A percentile compares a stretch with the other conserved stretches of the same genome.
phyloP scores from a whole-genome alignment of 1,140 invertebrate species.

The Brachionus koreanus region DNA sequence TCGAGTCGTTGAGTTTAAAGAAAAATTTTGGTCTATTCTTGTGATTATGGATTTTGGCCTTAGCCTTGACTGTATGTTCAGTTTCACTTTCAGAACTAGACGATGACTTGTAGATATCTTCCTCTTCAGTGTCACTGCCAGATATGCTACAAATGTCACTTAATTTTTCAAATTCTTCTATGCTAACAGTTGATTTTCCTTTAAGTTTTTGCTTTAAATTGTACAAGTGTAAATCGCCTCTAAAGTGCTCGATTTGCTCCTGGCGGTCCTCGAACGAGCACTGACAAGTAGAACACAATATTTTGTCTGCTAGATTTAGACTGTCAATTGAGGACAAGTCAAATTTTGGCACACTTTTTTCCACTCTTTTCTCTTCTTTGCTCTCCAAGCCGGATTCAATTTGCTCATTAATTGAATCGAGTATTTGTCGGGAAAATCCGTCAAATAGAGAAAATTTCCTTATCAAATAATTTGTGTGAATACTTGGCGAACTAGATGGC shows the following conservation, averaged over 20 bases:
- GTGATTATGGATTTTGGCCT: neutral
- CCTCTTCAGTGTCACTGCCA: constrained; percentile 68
- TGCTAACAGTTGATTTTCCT: constrained; percentile 47
- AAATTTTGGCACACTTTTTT: neutral
- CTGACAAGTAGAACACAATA: constrained; percentile 12
- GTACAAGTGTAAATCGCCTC: constrained; percentile 56
- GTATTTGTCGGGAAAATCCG: neutral
- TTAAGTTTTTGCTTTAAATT: constrained; percentile 51
- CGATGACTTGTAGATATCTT: constrained; percentile 52
- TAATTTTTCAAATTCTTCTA: constrained; percentile 52
- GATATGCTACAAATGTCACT: constrained; percentile 74
- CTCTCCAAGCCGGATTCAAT: neutral
- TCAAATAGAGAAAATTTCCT: neutral
- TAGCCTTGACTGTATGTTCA: neutral
- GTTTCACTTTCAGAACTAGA: constrained; percentile 54
- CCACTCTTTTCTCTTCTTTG: neutral
- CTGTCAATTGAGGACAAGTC: neutral
- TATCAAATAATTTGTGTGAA: neutral
- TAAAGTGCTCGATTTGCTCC: constrained; percentile 61
- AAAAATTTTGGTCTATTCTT: constrained; percentile 65
- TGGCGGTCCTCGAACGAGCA: neutral
- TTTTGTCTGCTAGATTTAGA: neutral
- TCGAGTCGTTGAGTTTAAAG: constrained; percentile 66
- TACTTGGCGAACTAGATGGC: neutral
- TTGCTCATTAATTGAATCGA: neutral